Base-by-base conservation (phyloP, 2,797 vertebrate genomes). In the Pygocentrus nattereri region DNA sequence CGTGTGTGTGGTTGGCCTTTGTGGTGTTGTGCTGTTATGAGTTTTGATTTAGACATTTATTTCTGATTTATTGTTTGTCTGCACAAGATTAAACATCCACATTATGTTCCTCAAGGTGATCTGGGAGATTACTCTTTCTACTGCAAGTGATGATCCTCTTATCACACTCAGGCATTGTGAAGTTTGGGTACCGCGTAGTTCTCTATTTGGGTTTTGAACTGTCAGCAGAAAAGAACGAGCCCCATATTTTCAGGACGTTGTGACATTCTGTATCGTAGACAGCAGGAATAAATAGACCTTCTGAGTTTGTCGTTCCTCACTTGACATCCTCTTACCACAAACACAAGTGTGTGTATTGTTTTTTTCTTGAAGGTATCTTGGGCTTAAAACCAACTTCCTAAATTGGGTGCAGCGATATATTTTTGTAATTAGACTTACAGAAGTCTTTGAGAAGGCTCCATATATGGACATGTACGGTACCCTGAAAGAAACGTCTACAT, bases 311-410 rank as follows among this genome's bases (percentile, higher is more conserved):
- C 12, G 88, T 94, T 93, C 94, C 93, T 86, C 90, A 90, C 92
- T 93, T 88, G 72, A 94, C 91, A 94, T 94, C 93, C 94, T 93
- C 92, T 92, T 91, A 86, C 89, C 89, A 85, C 38, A 44, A 75
- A 87, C 83, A 74, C 64, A 85, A 85, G 85, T 88, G 79, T 68
- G 30, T 23, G 41, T 44, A 44, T 38, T 34, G 62, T 84, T 89
- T 87, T 56, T 2, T 54, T 38, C 18, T 72, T 19, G 3, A n/a
- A 25, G 13, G 50, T 8, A 19, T 34, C 21, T 18, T 54, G 16
- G 31, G 5, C 62, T 12, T 69, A 23, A 69, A 69, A 16, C 34
- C 6, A 16, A 70, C 59, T 62, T 62, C 44, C 44, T 70, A 70
- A 18, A 50, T 49, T 27, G 23, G 25, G 64, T 10, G 18, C 13